Base-by-base conservation (phyloP, 2,888 invertebrate species). In the Dione juno region DNA sequence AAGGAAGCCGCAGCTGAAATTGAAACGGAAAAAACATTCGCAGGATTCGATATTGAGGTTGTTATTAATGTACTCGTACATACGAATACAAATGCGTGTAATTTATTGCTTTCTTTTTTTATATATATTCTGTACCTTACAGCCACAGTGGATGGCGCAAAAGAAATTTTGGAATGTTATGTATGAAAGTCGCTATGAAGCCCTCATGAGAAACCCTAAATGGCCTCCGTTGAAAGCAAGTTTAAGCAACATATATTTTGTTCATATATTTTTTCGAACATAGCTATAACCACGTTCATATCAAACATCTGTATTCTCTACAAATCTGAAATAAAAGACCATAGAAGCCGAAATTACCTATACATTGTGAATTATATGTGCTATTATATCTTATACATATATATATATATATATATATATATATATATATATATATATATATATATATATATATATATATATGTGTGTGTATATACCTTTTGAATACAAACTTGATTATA, bases 161-260 rank as follows among this genome's bases (percentile, higher is more conserved):
- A 86, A 79, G 72, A 81, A 83, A 45, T 92, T 79, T 77, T 92
- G 92, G 92, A 87, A 87, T 75, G 75, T 77, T 40, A 81, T 90
- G 67, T 92, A 87, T 73, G 87, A 92, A 45, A 88, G 84, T 66
- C 88, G 92, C 1, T 92, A 92, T 71, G 90, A 89, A 77, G 81
- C 85, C 7, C 76, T 92, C 10, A 89, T 92, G 90, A 84, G 89
- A 76, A 89, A 85, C 76, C 63, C 83, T 0, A 87, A 84, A 75
- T 92, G 92, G 92, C 92, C 92, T 1, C 78, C 90, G 9, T 77
- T 92, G 9, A 88, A 89, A 81, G 92, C 90, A 82, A 77, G 69
- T 40, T 3, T 28, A 28, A 28, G 28, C 28, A 28, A 50, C 19
- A 13, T 45, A 68, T 16, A 10, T 35, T 53, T n/a, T 48, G 16